Conservation (phyloP, 2,888 invertebrate species). For the Tipula confusa region DNA sequence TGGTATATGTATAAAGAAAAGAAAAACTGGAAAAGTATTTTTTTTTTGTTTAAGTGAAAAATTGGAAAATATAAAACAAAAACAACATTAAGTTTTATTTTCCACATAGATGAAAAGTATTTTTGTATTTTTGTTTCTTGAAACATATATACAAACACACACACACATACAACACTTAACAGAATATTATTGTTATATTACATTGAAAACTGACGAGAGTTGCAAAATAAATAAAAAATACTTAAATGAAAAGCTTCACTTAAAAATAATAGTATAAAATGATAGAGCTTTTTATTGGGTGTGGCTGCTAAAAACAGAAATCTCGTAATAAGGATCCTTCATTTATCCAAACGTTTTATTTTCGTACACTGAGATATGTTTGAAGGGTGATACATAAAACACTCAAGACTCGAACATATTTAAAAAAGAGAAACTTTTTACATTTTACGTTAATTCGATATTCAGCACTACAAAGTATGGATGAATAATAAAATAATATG, state of each 20-base stretch:
- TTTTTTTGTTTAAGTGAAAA: neutral
- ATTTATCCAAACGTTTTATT: neutral
- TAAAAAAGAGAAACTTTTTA: neutral
- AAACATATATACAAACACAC: neutral
- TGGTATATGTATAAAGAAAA: neutral
- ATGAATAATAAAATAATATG: too few species aligned
- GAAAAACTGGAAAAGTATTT: neutral
- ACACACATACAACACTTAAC: neutral
- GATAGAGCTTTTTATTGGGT: neutral
- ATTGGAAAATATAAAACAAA: neutral
- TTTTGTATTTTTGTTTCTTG: neutral
- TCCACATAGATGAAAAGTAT: neutral
- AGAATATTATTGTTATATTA: neutral
- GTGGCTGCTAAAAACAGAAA: neutral
- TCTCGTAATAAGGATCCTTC: neutral
- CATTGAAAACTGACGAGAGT: neutral
- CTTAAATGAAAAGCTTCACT: neutral
- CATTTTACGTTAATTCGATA: neutral
- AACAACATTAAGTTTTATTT: neutral
- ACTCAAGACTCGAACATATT: neutral
- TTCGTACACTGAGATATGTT: too few species aligned
- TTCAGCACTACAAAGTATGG: neutral
- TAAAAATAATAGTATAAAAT: neutral
- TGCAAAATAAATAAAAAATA: neutral
- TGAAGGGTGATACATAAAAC: neutral